Base-by-base conservation (phyloP, 2,888 invertebrate genomes). In the Drosophila peninsularis region DNA sequence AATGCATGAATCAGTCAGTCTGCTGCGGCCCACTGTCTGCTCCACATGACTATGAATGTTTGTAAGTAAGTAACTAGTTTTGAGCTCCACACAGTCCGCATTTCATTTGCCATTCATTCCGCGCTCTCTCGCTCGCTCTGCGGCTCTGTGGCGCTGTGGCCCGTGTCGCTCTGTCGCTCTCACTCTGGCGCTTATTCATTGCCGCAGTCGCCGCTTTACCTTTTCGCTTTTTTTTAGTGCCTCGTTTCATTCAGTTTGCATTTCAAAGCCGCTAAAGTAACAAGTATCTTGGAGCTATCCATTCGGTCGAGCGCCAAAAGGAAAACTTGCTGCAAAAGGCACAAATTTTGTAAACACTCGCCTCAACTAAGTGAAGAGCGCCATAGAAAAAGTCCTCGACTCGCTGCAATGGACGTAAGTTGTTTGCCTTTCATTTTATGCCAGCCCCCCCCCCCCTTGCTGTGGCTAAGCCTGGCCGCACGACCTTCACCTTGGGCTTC, bases 401-500 rank as follows among this genome's bases (percentile, higher is more conserved):
- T 69, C 17, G 47, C 63, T 61, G 71, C 67, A 66, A 85, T 85
- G 84, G 84, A 85, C 21, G 84, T 85, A 82, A 79, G 84, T 71
- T 64, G 30, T 37, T 30, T 39, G 27, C n/a, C 36, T 49, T 9
- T 34, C 5, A 39, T 52, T 61, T 41, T 44, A 45, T 45, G 32
- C 13, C n/a, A n/a, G 24, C 24, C 34, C 11, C 10, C 4, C 5
- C 72, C 56, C 64, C 66, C 55, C 71, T 69, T 70, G 76, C 71
- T 76, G 77, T 58, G 78, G 71, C 68, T 60, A 67, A 72, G 41
- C 78, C 64, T 42, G 68, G 60, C 21, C 47, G 60, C 50, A 61
- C 84, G 89, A 84, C 89, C 84, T 84, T 89, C 89, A 84, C 89
- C 87, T 89, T 89, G 84, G 69, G 56, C 64, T 81, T 70, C 84